Evolutionary conservation across 2,113 vertebrate genomes (phyloP).

Genomic region (Cololabis saira): DNA sequence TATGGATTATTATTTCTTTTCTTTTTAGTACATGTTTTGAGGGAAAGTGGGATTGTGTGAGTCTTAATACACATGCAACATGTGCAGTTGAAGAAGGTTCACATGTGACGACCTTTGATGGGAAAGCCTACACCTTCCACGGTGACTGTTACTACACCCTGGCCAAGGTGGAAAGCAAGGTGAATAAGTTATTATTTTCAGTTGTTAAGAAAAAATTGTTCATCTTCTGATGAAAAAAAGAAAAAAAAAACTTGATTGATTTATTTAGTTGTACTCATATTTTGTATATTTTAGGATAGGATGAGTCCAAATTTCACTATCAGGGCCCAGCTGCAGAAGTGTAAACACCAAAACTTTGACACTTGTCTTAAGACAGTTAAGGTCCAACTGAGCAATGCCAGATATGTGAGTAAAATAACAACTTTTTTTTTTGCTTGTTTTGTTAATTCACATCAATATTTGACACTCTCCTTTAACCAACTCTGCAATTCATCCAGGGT

Average conservation of each 20-base stretch:
- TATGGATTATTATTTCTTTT: background rate
- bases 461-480: conserved; percentile 28
- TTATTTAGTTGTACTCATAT: background rate
- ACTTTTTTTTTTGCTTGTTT: background rate
- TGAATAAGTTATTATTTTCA: too few species aligned
- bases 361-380: conserved; percentile 90
- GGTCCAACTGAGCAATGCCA: conserved; percentile 83
- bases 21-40: conserved; percentile 84
- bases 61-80: conserved; percentile 78
- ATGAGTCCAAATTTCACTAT: conserved; percentile 79
- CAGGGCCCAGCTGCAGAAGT: conserved; percentile 88
- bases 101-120: conserved; percentile 93
- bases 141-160: conserved; percentile 93
- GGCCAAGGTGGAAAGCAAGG: conserved; percentile 82
- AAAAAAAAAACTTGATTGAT: too few species aligned
- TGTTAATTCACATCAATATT: background rate
- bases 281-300: conserved; percentile 69
- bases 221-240: too few species aligned
- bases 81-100: conserved; percentile 93
- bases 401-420: conserved; percentile 82
- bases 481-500: too few species aligned
- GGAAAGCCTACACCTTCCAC: conserved; percentile 91
- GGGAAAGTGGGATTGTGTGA: conserved; percentile 89
- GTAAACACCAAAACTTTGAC: conserved; percentile 84
- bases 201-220: background rate